A percentile compares a stretch with the other conserved stretches of the same genome.
phyloP scores from a whole-genome alignment of 2,113 vertebrate genomes.

The Misgurnus mizolepis region DNA sequence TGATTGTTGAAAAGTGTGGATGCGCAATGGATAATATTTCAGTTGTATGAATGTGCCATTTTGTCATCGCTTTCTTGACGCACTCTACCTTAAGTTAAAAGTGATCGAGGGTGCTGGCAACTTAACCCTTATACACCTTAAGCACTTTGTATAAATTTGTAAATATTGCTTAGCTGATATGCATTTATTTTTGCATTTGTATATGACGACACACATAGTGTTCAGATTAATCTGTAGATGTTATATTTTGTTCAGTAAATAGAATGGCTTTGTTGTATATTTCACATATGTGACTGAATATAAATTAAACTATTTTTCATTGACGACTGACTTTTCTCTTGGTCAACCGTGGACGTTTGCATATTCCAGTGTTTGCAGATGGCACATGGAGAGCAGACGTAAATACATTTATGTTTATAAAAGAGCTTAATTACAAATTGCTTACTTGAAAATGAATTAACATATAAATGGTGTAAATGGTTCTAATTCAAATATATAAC shows the following conservation, averaged over 20 bases:
- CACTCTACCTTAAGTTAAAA: slow-evolving; percentile 63
- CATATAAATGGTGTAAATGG: background rate
- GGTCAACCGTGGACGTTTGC: background rate
- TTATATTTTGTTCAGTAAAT: slow-evolving; percentile 69
- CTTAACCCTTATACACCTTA: slow-evolving; percentile 33
- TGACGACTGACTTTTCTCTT: background rate
- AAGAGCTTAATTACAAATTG: no score
- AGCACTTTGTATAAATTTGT: slow-evolving; percentile 75
- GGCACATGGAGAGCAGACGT: slow-evolving; percentile 35
- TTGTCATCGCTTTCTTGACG: slow-evolving; percentile 35
- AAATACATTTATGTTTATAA: slow-evolving; percentile 20
- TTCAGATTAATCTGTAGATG: slow-evolving; percentile 49
- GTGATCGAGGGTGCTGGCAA: background rate
- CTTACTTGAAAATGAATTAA: no score
- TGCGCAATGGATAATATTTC: slow-evolving; percentile 78
- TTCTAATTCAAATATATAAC: background rate
- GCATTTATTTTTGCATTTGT: slow-evolving; percentile 55
- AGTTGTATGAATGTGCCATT: slow-evolving; percentile 68
- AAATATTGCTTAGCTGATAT: slow-evolving; percentile 55
- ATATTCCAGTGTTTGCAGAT: slow-evolving; percentile 39
- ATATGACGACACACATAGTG: slow-evolving; percentile 27
- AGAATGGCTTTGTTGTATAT: slow-evolving; percentile 53
- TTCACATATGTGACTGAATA: slow-evolving; percentile 64
- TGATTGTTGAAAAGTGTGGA: slow-evolving; percentile 83
- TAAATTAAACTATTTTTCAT: slow-evolving; percentile 74